Base-by-base conservation (phyloP, 2,888 invertebrate genomes). In the Coelogynopora nodosa region DNA sequence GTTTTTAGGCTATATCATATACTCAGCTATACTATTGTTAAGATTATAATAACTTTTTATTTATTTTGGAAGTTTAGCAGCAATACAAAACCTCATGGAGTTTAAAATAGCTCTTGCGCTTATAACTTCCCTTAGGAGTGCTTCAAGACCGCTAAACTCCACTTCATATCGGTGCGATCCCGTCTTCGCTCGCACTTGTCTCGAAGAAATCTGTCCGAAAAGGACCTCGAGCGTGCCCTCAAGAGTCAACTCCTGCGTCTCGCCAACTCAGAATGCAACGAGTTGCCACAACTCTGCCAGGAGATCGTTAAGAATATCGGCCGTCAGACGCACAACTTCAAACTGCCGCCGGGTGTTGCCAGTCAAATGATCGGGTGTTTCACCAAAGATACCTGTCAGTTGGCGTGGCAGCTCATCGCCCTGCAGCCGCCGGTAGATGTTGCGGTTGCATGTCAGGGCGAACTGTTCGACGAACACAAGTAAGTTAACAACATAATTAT, bases 381-480 rank as follows among this genome's bases (percentile, higher is more conserved):
- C 2, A 74, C 23, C 2, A 5, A 23, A 5, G 30, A 86, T 0
- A 30, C 23, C 23, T 82, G 30, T 85, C 23, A 85, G 30, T 31
- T 86, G 5, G 82, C n/a, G 27, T 28, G 30, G 31, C 0, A 26
- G 31, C 67, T 29, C 0, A 74, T 74, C 23, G 74, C 74, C 5
- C 74, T 74, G 2, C 74, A 74, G 74, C 74, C 74, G 18, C 74
- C 74, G 23, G 74, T 74, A 5, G 74, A 74, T 26, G 74, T 74
- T 5, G 74, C 74, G 5, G 23, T 74, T 10, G 74, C 74, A 10
- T 74, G 74, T 26, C 74, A 13, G 18, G 74, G 74, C 5, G 74
- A 74, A 74, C 74, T 74, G 18, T 74, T 74, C 23, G 74, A 74
- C 23, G 74, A 74, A 26, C 74, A 74, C 74, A 74, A 74, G 74